A percentile compares a stretch with the other conserved stretches of the same genome.
phyloP scores from a whole-genome alignment of 2,113 vertebrate genomes.

The Dermatemys mawii region DNA sequence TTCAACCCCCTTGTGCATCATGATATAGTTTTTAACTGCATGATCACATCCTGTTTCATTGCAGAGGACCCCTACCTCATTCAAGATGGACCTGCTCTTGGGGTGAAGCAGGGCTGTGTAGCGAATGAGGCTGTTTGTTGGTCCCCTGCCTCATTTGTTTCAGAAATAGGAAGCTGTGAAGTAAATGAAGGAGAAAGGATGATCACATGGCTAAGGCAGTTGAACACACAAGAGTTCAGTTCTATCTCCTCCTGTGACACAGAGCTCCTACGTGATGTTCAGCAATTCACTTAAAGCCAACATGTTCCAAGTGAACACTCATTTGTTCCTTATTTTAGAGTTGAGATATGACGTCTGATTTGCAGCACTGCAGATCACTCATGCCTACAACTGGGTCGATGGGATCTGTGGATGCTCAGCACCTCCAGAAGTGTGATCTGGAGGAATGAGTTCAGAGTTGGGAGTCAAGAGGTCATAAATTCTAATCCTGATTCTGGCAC shows the following conservation, averaged over 20 bases:
- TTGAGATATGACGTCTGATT: neutral
- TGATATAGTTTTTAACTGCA: neutral
- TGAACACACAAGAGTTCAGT: rapidly evolving
- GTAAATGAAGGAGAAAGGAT: neutral
- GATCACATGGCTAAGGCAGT: neutral
- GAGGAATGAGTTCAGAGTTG: neutral
- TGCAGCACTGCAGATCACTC: neutral
- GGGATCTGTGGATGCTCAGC: neutral
- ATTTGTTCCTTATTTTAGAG: neutral
- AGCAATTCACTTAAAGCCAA: neutral
- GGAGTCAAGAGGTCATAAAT: neutral
- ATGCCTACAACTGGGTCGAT: rapidly evolving
- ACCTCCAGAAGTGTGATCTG: neutral
- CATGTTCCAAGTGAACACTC: neutral
- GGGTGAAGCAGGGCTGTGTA: neutral
- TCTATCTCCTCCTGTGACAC: neutral
- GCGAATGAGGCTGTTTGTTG: neutral
- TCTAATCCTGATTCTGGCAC: neutral
- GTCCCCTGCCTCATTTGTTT: neutral
- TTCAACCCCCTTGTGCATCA: neutral
- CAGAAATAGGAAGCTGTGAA: neutral
- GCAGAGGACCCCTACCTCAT: neutral
- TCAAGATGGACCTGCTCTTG: neutral
- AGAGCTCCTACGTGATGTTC: neutral
- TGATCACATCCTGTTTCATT: neutral